phyloP scores from a whole-genome alignment of 2,113 vertebrate species.

The Pithys albifrons region DNA sequence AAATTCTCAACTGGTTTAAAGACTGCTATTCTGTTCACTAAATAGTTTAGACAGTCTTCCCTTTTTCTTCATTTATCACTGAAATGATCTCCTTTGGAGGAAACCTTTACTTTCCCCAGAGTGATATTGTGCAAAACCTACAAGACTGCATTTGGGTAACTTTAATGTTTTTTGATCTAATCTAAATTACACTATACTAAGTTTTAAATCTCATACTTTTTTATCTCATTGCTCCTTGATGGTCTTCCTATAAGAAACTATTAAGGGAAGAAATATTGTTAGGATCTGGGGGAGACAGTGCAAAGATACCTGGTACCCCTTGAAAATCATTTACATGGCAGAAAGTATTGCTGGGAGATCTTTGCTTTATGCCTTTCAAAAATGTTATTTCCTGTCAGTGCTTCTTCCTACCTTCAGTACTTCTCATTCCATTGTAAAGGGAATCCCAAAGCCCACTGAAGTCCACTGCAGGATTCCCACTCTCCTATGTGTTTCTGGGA shows the following conservation, averaged over 20 bases:
- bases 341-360: background rate
- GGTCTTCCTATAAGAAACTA: background rate
- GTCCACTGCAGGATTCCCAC: background rate
- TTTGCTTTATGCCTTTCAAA: background rate
- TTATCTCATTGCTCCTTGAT: background rate
- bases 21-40: background rate
- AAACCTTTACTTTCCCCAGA: background rate
- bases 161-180: background rate
- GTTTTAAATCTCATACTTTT: background rate
- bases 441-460: background rate
- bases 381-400: background rate
- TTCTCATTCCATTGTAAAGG: background rate
- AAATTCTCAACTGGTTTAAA: background rate
- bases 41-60: background rate
- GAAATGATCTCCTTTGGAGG: background rate
- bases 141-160: background rate
- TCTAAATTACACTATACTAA: background rate
- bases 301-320: background rate
- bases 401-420: background rate
- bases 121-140: background rate
- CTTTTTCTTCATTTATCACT: background rate
- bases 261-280: background rate
- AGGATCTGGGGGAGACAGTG: background rate
- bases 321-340: background rate
- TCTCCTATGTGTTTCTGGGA: background rate